Base-by-base conservation (phyloP, 2,888 invertebrate genomes). In the Hyalella azteca region DNA sequence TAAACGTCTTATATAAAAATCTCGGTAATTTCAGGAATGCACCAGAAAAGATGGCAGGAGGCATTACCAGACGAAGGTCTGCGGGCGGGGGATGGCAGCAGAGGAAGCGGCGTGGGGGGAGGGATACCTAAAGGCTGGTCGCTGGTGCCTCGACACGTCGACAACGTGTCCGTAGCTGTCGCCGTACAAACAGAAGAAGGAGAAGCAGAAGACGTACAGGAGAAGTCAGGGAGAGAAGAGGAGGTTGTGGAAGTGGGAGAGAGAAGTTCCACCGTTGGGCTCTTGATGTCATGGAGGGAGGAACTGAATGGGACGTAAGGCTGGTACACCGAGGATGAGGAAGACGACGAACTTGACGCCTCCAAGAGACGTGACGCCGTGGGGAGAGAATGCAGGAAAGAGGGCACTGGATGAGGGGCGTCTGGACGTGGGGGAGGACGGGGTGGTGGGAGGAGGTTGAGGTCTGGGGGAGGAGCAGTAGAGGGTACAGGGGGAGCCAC, bases 221-320 rank as follows among this genome's bases (percentile, higher is more conserved):
- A 66, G 36, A 73, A 41, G 29, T 36, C 39, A 22, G 73, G 73
- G 49, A 48, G 78, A 75, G 75, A 40, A 29, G 73, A 29, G 15
- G 59, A 32, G 26, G 60, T 54, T 4, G 50, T 41, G 41, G 45
- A 32, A 5, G 45, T 15, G 39, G 32, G 29, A 15, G 60, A 59
- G 11, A 60, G 66, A 36, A 36, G 66, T 22, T 66, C 36, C 2
- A 19, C 39, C 19, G 15, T 9, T 11, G 66, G 66, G 36, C 66
- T 66, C 66, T 66, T 66, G 66, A 66, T 66, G 19, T 66, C 66
- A 36, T 66, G 66, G 13, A 66, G 66, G 66, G 66, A 66, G 19
- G 66, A 66, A 36, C 29, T 66, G 66, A 66, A 66, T n/a, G 66
- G 66, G n/a, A 66, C n/a, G 19, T 66, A 66, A 66, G 66, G 66